Evolutionary conservation across 2,888 invertebrate species (phyloP).

Genomic region (Gortyna flavago): DNA sequence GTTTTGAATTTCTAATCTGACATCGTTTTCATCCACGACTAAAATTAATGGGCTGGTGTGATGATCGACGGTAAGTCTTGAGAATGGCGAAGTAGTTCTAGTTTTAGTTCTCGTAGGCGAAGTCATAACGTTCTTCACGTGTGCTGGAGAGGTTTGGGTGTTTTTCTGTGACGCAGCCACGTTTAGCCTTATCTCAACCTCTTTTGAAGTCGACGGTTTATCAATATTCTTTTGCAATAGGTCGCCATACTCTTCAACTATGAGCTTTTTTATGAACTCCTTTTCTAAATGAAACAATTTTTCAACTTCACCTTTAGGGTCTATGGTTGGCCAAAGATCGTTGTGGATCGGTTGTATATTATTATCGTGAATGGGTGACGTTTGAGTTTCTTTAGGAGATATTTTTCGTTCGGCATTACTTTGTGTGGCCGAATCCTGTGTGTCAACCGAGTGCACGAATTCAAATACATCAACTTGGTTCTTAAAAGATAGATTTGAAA

Average conservation of each 20-base stretch:
- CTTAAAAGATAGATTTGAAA: conserved; percentile 82
- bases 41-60: conserved; percentile 82
- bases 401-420: conserved; percentile 78
- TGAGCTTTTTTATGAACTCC: conserved; percentile 85
- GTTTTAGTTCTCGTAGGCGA: conserved; percentile 85
- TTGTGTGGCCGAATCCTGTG: conserved; percentile 85
- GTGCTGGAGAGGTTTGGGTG: conserved; percentile 87
- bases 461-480: conserved; percentile 85
- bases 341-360: conserved; percentile 83
- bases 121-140: conserved; percentile 85
- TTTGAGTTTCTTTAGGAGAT: conserved; percentile 86
- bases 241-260: conserved; percentile 85
- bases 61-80: conserved; percentile 74
- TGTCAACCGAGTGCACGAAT: conserved; percentile 83
- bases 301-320: conserved; percentile 81
- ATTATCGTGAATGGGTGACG: conserved; percentile 80
- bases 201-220: conserved; percentile 82
- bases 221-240: conserved; percentile 80
- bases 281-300: conserved; percentile 85
- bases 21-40: conserved; percentile 71
- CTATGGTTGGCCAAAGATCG: conserved; percentile 81
- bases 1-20: conserved; percentile 69
- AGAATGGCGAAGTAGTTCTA: conserved; percentile 85
- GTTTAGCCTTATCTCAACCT: conserved; percentile 72
- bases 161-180: conserved; percentile 80